phyloP scores from a whole-genome alignment of 2,113 vertebrate species.

The Ursus arctos region DNA sequence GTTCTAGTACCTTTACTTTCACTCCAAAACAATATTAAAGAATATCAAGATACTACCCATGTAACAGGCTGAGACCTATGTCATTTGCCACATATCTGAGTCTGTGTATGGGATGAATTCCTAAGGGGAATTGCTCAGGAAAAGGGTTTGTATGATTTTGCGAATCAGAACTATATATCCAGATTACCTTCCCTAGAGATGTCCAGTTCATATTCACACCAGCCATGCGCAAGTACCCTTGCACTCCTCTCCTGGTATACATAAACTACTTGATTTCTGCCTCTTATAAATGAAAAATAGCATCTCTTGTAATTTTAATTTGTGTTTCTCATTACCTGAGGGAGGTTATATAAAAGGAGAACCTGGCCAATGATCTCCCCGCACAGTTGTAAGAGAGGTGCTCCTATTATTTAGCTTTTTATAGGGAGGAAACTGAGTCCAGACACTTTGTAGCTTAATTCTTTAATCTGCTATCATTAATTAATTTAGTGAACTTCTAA shows the following conservation, averaged over 20 bases:
- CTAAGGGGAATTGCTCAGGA: not conserved
- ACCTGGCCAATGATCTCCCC: not conserved
- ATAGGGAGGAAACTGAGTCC: not conserved
- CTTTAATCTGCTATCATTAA: not conserved
- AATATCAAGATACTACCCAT: not conserved
- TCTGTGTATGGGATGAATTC: not conserved
- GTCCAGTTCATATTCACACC: not conserved
- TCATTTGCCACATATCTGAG: not conserved
- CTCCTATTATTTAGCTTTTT: not conserved
- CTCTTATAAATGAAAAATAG: slow-evolving; percentile 10
- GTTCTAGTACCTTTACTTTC: not conserved
- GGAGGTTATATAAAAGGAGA: not conserved
- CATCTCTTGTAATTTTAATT: slow-evolving; percentile 15
- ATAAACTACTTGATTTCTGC: not conserved
- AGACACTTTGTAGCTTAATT: not conserved
- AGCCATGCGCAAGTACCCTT: not conserved
- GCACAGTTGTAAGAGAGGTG: not conserved
- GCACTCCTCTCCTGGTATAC: not conserved
- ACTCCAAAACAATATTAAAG: not conserved
- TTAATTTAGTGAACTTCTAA: not conserved
- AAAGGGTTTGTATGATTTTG: not conserved
- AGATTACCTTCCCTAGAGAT: not conserved
- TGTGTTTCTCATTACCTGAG: not conserved
- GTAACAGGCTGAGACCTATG: not conserved
- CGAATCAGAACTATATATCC: not conserved